Conservation (phyloP, 2,888 invertebrate species). For the Pyrrhosoma nymphula region DNA sequence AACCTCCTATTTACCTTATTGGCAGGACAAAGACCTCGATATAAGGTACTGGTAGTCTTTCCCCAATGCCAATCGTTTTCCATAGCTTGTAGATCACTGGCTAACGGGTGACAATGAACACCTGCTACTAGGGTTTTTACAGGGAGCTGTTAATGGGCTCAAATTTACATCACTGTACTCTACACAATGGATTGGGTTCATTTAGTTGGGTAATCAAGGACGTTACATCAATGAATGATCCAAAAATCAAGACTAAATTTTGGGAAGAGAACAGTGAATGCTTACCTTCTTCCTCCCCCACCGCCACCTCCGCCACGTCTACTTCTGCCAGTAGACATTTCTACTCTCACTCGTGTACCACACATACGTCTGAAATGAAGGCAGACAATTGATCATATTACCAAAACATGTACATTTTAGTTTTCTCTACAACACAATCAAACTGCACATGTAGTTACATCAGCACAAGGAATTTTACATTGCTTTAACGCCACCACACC, state of each 20-base stretch:
- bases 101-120: slow-evolving; percentile 59
- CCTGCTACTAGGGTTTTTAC: slow-evolving; percentile 52
- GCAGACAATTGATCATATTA: neutral
- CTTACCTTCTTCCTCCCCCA: slow-evolving; percentile 54
- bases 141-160: slow-evolving; percentile 62
- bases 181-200: slow-evolving; percentile 54
- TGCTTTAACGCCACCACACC: too few relatives aligned
- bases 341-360: slow-evolving; percentile 93
- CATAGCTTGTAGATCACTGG: slow-evolving; percentile 54
- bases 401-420: neutral
- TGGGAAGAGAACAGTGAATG: slow-evolving; percentile 17
- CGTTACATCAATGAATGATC: neutral
- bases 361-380: slow-evolving; percentile 86
- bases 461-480: too few relatives aligned
- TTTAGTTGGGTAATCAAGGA: slow-evolving; percentile 20
- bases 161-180: slow-evolving; percentile 48
- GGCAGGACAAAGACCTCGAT: slow-evolving; percentile 50
- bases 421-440: neutral
- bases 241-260: slow-evolving; percentile 5
- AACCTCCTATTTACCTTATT: slow-evolving; percentile 66
- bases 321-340: slow-evolving; percentile 94
- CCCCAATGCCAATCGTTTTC: slow-evolving; percentile 59
- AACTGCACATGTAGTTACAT: too few relatives aligned
- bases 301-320: slow-evolving; percentile 84
- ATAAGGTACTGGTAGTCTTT: slow-evolving; percentile 53